A percentile compares a stretch with the other conserved stretches of the same genome.
Conservation (phyloP, 2,113 vertebrate genomes). For the Micronycteris hirsuta region DNA sequence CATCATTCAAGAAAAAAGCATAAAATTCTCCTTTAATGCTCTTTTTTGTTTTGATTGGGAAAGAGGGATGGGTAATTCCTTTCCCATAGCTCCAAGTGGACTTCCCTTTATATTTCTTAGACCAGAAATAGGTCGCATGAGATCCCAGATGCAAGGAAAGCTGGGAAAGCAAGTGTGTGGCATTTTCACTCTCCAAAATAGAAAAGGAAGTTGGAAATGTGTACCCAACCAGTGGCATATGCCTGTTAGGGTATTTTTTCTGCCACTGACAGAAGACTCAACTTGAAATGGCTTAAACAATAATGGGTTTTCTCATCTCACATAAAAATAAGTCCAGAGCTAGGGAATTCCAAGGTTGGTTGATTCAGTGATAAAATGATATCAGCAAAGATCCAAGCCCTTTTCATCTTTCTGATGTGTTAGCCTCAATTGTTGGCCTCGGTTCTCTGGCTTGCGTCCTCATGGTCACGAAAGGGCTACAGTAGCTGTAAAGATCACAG, state of each 20-base stretch:
- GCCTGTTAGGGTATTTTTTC: neutral
- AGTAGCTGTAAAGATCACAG: neutral
- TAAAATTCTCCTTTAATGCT: neutral
- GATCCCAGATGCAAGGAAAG: neutral
- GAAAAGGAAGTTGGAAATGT: neutral
- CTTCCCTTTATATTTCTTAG: neutral
- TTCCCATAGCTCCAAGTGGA: neutral
- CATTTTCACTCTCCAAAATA: neutral
- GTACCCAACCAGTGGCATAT: neutral
- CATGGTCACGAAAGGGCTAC: neutral
- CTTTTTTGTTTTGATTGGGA: neutral
- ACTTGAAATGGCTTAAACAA: conserved; percentile 2
- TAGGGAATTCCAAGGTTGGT: neutral
- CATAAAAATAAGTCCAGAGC: neutral
- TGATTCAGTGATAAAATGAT: neutral
- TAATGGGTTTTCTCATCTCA: neutral
- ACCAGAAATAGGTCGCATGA: neutral
- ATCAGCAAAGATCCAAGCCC: neutral
- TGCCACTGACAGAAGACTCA: neutral
- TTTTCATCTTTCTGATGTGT: neutral
- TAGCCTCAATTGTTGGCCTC: neutral
- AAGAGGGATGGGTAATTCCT: neutral
- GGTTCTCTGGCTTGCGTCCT: neutral
- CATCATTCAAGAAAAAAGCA: neutral
- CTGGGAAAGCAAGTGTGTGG: neutral